Evolutionary conservation across 1,140 invertebrate genomes (phyloP), one percentile per base, ranked within the genome.

Genomic region (Drosophila littoralis): DNA sequence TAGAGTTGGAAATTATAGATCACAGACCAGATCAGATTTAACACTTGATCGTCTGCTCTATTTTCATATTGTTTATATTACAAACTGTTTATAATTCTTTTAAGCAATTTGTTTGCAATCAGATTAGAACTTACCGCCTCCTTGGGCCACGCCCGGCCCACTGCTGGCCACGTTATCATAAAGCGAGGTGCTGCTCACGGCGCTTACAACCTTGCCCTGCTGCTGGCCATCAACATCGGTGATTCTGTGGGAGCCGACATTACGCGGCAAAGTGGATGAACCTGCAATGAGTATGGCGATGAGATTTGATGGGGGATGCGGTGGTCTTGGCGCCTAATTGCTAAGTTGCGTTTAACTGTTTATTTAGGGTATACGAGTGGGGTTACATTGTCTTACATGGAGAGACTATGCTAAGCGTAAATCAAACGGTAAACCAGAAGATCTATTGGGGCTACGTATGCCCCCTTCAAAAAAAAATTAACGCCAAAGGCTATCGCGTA

Each of bases 161-260:
- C 94, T 93, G 43, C 93, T 93, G 79, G 94, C 93, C 58, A 97
- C 96, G 92, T 97, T 97, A 93, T 98, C 97, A 91, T 98, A 97
- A n/a, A 98, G 94, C 35, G 97, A 97, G 9, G 96, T 96, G 78
- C 96, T 97, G 71, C 97, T 97, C 15, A 97, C 96, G 15, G 96
- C 96, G 22, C 96, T 95, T 33, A 96, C 95, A 61, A 97, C 96
- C 92, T 97, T 96, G 48, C 84, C 91, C 75, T 96, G 96, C 9
- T 93, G 91, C 55, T 91, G 84, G 57, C 85, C 84, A 70, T 89
- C 84, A 67, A 88, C 84, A 71, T 88, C 84, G 71, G 77, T 66
- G 57, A 70, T 96, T 95, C 68, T 95, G 94, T 92, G 96, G 77
- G 95, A 94, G 91, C 95, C 95, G 91, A 95, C 95, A 15, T 96